Evolutionary conservation across 2,888 invertebrate species (phyloP).

Genomic region (Drosophila leonis): DNA sequence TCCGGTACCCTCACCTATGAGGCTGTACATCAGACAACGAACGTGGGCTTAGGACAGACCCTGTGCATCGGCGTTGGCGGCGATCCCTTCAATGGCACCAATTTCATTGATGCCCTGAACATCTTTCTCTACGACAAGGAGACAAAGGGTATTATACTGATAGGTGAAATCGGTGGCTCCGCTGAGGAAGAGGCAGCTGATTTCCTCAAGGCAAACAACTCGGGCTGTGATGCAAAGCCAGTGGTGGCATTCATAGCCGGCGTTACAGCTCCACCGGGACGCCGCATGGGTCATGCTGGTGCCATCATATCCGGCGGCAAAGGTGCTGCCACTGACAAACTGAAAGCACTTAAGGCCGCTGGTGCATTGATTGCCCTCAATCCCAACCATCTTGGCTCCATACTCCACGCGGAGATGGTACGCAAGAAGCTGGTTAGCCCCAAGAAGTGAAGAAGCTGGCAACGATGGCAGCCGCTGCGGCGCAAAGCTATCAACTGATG

Average conservation of each 20-base stretch:
- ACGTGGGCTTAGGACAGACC: constrained; percentile 95
- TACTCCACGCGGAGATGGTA: constrained; percentile 94
- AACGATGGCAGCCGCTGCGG: background rate
- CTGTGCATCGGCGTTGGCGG: constrained; percentile 99
- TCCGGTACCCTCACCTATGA: constrained; percentile 99
- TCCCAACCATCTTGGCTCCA: constrained; percentile 95
- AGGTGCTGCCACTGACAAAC: constrained; percentile 98
- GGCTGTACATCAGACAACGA: constrained; percentile 98
- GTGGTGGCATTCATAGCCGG: constrained; percentile 99
- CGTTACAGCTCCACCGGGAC: constrained; percentile 97
- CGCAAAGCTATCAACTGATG: background rate
- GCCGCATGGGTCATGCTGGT: constrained; percentile 99
- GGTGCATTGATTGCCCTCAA: constrained; percentile 96
- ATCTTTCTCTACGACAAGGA: constrained; percentile 96
- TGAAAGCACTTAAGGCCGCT: constrained; percentile 95
- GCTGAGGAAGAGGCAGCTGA: constrained; percentile 98
- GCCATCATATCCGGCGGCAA: constrained; percentile 99
- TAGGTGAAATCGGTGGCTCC: constrained; percentile 99
- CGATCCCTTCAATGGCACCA: constrained; percentile 99
- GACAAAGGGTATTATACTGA: constrained; percentile 98
- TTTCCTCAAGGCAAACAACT: constrained; percentile 91
- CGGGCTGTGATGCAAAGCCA: constrained; percentile 95
- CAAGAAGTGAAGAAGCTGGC: background rate
- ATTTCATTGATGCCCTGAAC: constrained; percentile 98
- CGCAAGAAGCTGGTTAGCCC: constrained; percentile 87